phyloP scores from a whole-genome alignment of 2,113 vertebrate genomes.

The Rhinichthys klamathensis region DNA sequence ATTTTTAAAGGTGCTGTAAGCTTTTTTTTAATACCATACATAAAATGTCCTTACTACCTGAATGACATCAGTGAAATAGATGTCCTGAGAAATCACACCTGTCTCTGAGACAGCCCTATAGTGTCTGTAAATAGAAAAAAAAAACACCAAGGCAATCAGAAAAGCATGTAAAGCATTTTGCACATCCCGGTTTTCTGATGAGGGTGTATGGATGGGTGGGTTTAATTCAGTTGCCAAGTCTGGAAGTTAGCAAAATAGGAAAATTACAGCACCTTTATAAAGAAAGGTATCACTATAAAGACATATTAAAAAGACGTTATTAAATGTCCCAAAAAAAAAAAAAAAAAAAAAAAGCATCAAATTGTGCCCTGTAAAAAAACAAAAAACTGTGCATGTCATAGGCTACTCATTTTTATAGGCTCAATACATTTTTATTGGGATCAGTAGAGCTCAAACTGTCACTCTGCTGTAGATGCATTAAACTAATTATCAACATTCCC shows the following conservation, averaged over 20 bases:
- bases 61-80: background rate
- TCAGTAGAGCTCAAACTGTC: background rate
- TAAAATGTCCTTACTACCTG: background rate
- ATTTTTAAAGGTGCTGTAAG: background rate
- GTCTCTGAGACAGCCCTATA: background rate
- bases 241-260: background rate
- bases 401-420: too few relatives aligned
- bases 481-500: conserved; percentile 20
- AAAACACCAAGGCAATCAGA: background rate
- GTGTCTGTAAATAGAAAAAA: background rate
- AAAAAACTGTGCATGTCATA: background rate
- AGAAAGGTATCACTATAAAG: too few relatives aligned
- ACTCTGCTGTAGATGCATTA: conserved; percentile 4
- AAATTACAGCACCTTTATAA: background rate
- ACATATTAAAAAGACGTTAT: background rate
- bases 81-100: background rate
- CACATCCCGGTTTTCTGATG: background rate
- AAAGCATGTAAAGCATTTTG: background rate
- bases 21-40: background rate
- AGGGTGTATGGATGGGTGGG: background rate
- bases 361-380: background rate
- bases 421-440: background rate
- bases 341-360: background rate
- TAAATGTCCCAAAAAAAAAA: too few relatives aligned
- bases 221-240: background rate